A percentile compares a stretch with the other conserved stretches of the same genome.
phyloP scores from a whole-genome alignment of 2,888 invertebrate genomes.

The Dryococelus australis region DNA sequence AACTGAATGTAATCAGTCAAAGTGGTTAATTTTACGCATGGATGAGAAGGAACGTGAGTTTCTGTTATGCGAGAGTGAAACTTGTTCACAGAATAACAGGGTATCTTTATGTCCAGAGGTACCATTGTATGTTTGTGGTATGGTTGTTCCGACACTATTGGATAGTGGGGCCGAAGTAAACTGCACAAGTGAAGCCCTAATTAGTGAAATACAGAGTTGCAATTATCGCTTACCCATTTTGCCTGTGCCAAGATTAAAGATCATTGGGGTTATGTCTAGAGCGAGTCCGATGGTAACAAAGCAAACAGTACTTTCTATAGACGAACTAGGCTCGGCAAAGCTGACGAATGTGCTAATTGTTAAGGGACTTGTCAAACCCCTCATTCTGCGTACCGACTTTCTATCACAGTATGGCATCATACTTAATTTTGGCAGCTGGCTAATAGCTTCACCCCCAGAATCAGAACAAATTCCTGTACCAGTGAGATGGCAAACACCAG shows the following conservation, averaged over 20 bases:
- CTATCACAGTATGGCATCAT: background rate
- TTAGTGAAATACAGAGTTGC: too few species aligned
- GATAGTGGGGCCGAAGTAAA: too few species aligned
- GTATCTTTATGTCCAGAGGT: too few species aligned
- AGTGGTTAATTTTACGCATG: too few species aligned
- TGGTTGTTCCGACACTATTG: too few species aligned
- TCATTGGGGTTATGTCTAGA: background rate
- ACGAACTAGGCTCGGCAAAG: background rate
- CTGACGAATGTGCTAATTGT: background rate
- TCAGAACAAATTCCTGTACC: background rate
- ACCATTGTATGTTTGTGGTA: too few species aligned
- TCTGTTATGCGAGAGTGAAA: too few species aligned
- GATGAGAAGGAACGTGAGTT: too few species aligned
- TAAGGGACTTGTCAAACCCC: background rate
- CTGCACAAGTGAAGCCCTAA: too few species aligned
- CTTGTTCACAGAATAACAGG: too few species aligned
- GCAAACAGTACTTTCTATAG: background rate
- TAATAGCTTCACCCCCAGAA: background rate
- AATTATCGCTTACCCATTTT: background rate
- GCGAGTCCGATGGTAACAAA: background rate
- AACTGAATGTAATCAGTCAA: too few species aligned
- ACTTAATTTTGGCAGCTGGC: background rate
- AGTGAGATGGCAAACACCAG: background rate
- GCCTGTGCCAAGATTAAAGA: background rate
- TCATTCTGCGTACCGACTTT: background rate